Base-by-base conservation (phyloP, 2,888 invertebrate species). In the Aleiodes testaceus region DNA sequence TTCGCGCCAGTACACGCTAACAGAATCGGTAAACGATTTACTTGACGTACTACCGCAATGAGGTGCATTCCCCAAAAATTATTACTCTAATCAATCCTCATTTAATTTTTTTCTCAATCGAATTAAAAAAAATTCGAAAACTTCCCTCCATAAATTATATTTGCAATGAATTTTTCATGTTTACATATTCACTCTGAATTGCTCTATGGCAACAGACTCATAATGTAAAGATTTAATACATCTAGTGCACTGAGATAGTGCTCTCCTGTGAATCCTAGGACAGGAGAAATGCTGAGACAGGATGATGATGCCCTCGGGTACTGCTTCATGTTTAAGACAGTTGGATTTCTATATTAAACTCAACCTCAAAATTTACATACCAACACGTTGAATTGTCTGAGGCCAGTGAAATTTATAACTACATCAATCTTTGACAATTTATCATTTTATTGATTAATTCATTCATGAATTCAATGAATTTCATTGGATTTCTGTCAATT, bases 271-370 rank as follows among this genome's bases (percentile, higher is more conserved):
- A 20, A 36, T 52, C 20, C 26, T 26, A 36, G n/a, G 16, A 42
- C 18, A 11, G 59, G 36, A 50, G 47, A 50, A 42, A 66, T 42
- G 66, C 42, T 52, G 20, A 50, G 52, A 30, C 7, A 42, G 66
- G 50, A 50, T 52, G 50, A 66, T 52, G 52, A 53, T 49, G 16
- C 66, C 66, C 52, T 42, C 36, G 66, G 66, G 66, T 52, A 18
- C n/a, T 53, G 16, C 44, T 36, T 52, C 42, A 42, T 50, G 66
- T 66, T 52, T 52, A 16, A 52, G 52, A 42, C 66, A 53, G 20
- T 53, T 42, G 22, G 42, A 52, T 50, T 36, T 18, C 36, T 42
- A 30, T 30, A 53, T 66, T 66, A 59, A 59, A 59, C 36, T 59
- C 36, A 36, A 36, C 36, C 36, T 9, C 36, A 36, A 36, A 36